phyloP scores from a whole-genome alignment of 2,113 vertebrate genomes.

The Salvelinus fontinalis region DNA sequence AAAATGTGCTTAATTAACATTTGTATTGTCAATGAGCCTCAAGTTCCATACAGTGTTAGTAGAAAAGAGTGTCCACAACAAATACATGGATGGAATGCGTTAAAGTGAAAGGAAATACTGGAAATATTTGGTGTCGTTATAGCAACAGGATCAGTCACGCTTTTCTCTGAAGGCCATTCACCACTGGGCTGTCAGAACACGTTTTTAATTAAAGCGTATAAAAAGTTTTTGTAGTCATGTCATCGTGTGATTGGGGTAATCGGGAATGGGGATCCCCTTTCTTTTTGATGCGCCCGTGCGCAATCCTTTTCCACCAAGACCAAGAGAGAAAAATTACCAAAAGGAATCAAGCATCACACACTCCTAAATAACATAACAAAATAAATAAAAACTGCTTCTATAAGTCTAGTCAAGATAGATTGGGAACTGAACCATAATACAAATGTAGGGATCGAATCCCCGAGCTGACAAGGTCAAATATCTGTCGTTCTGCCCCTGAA shows the following conservation, averaged over 20 bases:
- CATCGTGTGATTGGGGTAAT: constrained; percentile 62
- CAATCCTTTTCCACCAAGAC: constrained; percentile 24
- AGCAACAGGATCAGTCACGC: constrained; percentile 78
- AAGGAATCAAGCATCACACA: not conserved
- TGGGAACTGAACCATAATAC: not conserved
- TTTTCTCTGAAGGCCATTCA: constrained; percentile 80
- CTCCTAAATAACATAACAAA: constrained; percentile 13
- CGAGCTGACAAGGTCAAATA: too few species aligned
- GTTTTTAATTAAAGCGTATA: constrained; percentile 73
- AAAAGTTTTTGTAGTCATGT: constrained; percentile 72
- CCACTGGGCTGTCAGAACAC: constrained; percentile 67
- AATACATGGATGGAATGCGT: constrained; percentile 59
- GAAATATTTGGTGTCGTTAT: constrained; percentile 83
- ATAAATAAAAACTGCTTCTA: not conserved
- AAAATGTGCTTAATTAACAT: not conserved
- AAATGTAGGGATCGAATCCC: not conserved
- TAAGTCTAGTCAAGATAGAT: not conserved
- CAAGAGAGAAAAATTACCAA: not conserved
- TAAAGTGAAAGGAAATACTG: constrained; percentile 55
- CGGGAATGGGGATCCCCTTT: constrained; percentile 65
- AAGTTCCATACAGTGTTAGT: constrained; percentile 19
- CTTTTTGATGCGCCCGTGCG: constrained; percentile 68
- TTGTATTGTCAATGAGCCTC: not conserved
- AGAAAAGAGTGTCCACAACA: constrained; percentile 33
- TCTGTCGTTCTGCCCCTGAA: too few species aligned